Evolutionary conservation across 2,113 vertebrate genomes (phyloP), one percentile per base, ranked within the genome.

Genomic region (Scolopax mira): DNA sequence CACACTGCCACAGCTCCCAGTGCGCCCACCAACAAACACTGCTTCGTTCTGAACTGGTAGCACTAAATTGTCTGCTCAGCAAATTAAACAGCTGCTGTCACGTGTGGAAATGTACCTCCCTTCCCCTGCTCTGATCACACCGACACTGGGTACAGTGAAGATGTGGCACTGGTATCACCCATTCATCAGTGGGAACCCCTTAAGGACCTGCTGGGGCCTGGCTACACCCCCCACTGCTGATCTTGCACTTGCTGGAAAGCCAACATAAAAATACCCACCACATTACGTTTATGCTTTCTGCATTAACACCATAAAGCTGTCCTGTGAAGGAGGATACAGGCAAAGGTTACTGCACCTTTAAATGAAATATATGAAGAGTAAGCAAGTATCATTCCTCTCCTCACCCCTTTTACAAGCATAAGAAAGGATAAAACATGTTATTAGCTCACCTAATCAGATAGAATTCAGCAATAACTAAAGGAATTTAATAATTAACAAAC

Each of bases 11-110:
- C 37, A 35, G 64, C 54, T 73, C 51, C 37, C 25, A 8, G n/a
- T 16, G 22, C 9, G 13, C 31, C 51, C 18, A 44, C 41, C 2
- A 1, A 21, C 23, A 39, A 7, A 11, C 0, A 6, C 41, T 18
- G 46, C 61, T 69, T 31, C 21, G 1, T 13, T 61, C 48, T 35
- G 24, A 33, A n/a, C 22, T 4, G 52, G 52, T 9, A 30, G 24
- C 33, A 13, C 9, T 33, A 11, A 30, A 48, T 37, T 44, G 51
- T 17, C 44, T 54, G 66, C 65, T 90, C 21, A 9, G 27, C 49
- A 49, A 35, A 77, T 6, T 7, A 4, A 78, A 51, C 12, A 37
- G 52, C 33, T 31, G 13, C 42, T 13, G 4, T 3, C 18, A 10
- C 35, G 4, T 2, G 33, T 11, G 10, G 41, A 60, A 19, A 9